phyloP scores from a whole-genome alignment of 2,888 invertebrate species.

The Lumbricus terrestris region DNA sequence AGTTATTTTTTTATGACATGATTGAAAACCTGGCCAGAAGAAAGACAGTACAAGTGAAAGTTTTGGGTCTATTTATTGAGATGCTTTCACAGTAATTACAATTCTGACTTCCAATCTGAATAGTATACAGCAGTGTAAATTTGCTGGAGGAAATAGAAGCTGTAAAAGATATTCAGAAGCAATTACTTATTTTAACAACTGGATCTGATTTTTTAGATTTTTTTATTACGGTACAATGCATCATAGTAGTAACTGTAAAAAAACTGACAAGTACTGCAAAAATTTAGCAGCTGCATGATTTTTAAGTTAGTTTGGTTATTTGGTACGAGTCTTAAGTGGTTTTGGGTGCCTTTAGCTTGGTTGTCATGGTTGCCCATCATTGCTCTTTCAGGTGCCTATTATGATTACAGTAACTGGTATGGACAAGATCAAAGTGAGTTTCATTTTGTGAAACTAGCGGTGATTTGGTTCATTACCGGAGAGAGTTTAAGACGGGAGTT shows the following conservation, averaged over 20 bases:
- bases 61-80: background rate
- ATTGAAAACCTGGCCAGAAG: background rate
- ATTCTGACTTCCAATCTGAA: background rate
- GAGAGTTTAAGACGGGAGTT: background rate
- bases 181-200: no score
- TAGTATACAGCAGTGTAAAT: background rate
- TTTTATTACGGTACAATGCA: no score
- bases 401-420: constrained; percentile 29
- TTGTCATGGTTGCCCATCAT: background rate
- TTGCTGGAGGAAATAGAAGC: no score
- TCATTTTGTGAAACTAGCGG: background rate
- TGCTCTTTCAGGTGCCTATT: constrained; percentile 17
- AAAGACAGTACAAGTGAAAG: background rate
- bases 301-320: background rate
- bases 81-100: background rate
- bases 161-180: no score
- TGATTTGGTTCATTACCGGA: constrained; percentile 13
- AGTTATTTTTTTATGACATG: background rate
- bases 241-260: no score
- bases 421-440: constrained; percentile 24
- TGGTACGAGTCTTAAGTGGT: background rate
- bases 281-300: background rate
- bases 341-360: background rate
- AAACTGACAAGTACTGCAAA: no score
- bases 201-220: no score